Evolutionary conservation across 2,888 invertebrate species (phyloP).

Genomic region (Orgyia antiqua): DNA sequence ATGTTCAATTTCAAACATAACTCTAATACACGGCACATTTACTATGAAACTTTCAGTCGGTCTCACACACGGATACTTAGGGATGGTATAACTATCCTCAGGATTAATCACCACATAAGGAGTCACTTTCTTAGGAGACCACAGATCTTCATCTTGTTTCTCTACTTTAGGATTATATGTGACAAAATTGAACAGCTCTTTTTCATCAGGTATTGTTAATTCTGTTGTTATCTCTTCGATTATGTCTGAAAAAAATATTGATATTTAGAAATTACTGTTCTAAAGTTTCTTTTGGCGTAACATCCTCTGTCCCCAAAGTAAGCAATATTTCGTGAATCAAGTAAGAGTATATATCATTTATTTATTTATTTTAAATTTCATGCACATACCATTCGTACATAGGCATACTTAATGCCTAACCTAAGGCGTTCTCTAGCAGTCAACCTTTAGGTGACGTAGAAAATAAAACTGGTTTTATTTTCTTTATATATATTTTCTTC

Average conservation of each 20-base stretch:
- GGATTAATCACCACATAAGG: conserved; percentile 42
- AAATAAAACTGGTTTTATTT: too few species aligned
- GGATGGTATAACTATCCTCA: conserved; percentile 52
- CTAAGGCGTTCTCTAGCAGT: too few species aligned
- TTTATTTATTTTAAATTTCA: too few species aligned
- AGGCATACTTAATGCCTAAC: too few species aligned
- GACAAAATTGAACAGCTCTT: conserved; percentile 67
- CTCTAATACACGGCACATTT: conserved; percentile 76
- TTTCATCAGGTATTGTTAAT: conserved; percentile 61
- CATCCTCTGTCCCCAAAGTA: too few species aligned
- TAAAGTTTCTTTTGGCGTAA: too few species aligned
- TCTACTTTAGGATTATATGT: conserved; percentile 54
- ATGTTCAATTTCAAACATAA: conserved; percentile 82
- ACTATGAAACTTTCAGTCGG: conserved; percentile 73
- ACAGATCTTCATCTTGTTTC: conserved; percentile 80
- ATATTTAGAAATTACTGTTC: not conserved
- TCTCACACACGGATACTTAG: conserved; percentile 52
- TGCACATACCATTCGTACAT: too few species aligned
- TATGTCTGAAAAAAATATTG: conserved; percentile 54
- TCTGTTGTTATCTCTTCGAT: conserved; percentile 65
- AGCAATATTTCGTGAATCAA: too few species aligned
- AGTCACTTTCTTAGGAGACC: conserved; percentile 83
- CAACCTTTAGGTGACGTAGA: too few species aligned
- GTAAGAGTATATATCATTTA: too few species aligned
- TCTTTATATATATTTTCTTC: too few species aligned